Evolutionary conservation across 2,113 vertebrate genomes (phyloP), one percentile per base, ranked within the genome.

Genomic region (Apodemus sylvaticus): DNA sequence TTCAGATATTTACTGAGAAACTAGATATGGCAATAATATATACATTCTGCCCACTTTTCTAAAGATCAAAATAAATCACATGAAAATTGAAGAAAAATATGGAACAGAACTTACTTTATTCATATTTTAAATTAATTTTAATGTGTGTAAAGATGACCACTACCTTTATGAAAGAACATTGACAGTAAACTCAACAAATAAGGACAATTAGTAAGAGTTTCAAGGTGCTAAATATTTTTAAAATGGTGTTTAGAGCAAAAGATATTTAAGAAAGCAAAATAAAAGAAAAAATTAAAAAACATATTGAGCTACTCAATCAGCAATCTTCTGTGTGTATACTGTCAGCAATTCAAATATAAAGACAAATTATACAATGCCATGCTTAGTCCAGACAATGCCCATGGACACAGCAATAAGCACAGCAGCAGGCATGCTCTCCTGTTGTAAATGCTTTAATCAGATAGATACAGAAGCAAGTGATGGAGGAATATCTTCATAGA

Each of bases 81-180:
- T 39, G 39, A 92, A 86, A 7, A 87, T 68, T 45, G 14, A 76
- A 22, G 14, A 78, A 62, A 91, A 93, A 93, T 31, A 77, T 78
- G 10, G 17, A 12, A 1, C 2, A 87, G 24, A 19, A 88, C n/a
- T 92, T 51, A 90, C 10, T 90, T 93, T 48, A 71, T 79, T 3
- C 8, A 73, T 90, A 91, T 9, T 58, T 88, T 90, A 92, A 89
- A 73, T 82, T 95, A 90, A 48, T 76, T 48, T 39, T 79, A 89
- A 42, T 11, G 9, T 16, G 6, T 66, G 24, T 89, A 90, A 92
- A 62, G n/a, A 90, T 3, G 68, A 39, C 86, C 12, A 86, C 4
- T 64, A 9, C 11, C 39, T 91, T 71, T 45, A 31, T 68, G 19
- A 10, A 5, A 89, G 16, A 34, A 70, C 9, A 62, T 0, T 48